These are phyloP conservation scores for Peromyscus leucopus DNA, from an alignment of 2,113 vertebrate species.

Conservation along the genomic window DNA sequence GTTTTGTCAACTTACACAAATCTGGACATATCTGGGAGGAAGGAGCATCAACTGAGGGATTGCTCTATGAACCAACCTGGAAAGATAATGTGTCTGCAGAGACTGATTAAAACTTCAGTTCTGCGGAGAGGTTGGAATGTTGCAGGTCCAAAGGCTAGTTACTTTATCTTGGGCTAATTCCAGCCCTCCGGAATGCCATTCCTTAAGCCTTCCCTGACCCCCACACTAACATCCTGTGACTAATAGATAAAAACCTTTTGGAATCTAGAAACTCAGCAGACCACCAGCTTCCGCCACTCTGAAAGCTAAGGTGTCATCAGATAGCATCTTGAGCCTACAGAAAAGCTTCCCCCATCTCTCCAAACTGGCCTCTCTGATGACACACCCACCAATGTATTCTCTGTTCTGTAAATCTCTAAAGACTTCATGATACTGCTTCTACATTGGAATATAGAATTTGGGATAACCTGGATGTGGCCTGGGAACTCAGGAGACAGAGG, in stretches of 20 bases:
- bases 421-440: neutral
- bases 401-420: neutral
- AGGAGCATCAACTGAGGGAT: neutral
- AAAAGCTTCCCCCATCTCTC: neutral
- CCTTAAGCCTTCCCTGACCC: neutral
- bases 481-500: neutral
- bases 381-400: neutral
- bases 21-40: neutral
- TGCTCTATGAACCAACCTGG: neutral
- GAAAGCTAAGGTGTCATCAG: neutral
- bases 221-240: neutral
- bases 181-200: neutral
- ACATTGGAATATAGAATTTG: neutral
- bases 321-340: neutral
- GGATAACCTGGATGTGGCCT: neutral
- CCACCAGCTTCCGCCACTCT: neutral
- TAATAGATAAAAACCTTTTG: neutral
- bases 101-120: neutral
- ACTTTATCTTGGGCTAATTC: neutral
- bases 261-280: neutral
- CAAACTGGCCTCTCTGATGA: neutral
- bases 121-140: neutral
- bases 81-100: no score
- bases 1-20: neutral
- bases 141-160: neutral